Conservation (phyloP, 2,113 vertebrate genomes). For the Helogale parvula region DNA sequence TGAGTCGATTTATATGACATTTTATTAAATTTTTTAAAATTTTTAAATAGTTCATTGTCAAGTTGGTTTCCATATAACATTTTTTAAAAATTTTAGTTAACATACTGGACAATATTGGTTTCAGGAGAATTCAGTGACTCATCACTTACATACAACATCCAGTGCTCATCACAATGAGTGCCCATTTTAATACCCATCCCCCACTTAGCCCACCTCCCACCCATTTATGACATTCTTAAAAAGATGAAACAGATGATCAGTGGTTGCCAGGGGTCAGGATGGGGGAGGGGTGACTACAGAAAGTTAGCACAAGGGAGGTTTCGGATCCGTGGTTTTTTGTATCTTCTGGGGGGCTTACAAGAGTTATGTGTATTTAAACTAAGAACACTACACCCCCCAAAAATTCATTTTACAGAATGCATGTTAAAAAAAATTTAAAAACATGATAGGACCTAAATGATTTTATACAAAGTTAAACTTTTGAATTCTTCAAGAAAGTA, state of each 20-base stretch:
- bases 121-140: too few relatives aligned
- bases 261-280: not conserved
- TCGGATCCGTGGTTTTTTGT: not conserved
- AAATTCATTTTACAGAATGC: not conserved
- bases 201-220: too few relatives aligned
- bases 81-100: too few relatives aligned
- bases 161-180: too few relatives aligned
- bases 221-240: not conserved
- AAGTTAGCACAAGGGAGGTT: not conserved
- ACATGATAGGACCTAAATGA: not conserved
- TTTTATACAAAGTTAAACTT: constrained; percentile 27
- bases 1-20: not conserved
- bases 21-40: not conserved
- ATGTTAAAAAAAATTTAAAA: not conserved
- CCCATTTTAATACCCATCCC: too few relatives aligned
- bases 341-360: not conserved
- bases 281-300: not conserved
- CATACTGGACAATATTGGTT: too few relatives aligned
- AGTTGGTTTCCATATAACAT: too few relatives aligned
- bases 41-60: too few relatives aligned
- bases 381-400: not conserved
- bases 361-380: not conserved
- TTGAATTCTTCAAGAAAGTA: constrained; percentile 20
- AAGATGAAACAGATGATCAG: not conserved
- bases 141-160: too few relatives aligned